Percentiles rank a stretch among this genome's conserved stretches.
phyloP scores from a whole-genome alignment of 2,888 invertebrate genomes.

The Drosophila dives region DNA sequence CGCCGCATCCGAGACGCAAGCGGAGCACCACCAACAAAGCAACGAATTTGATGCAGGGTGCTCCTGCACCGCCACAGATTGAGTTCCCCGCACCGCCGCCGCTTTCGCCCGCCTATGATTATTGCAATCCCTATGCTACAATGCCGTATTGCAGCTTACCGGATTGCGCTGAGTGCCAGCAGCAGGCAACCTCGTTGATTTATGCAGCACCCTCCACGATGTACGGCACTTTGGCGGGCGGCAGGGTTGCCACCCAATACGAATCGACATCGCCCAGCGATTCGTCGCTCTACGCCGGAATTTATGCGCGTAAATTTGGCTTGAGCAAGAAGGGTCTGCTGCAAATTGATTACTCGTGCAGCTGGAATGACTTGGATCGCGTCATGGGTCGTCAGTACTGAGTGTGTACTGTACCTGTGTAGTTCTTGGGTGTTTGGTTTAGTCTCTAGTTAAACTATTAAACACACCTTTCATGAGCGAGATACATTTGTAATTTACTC shows the following conservation, averaged over 20 bases:
- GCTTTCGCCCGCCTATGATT: slow-evolving; percentile 82
- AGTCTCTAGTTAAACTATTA: slow-evolving; percentile 58
- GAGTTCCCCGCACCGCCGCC: slow-evolving; percentile 83
- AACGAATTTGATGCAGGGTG: slow-evolving; percentile 24
- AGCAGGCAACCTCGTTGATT: slow-evolving; percentile 68
- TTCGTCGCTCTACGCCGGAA: slow-evolving; percentile 83
- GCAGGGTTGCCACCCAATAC: slow-evolving; percentile 27
- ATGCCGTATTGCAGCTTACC: slow-evolving; percentile 81
- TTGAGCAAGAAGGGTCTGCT: slow-evolving; percentile 91
- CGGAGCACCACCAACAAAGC: slow-evolving; percentile 79
- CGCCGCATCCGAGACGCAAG: slow-evolving; percentile 70
- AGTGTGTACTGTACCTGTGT: slow-evolving; percentile 15
- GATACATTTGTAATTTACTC: slow-evolving; percentile 63
- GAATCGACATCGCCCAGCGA: slow-evolving; percentile 53
- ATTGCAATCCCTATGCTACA: slow-evolving; percentile 83
- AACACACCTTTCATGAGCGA: slow-evolving; percentile 9
- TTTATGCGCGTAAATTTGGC: slow-evolving; percentile 86
- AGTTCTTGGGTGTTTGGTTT: slow-evolving; percentile 58
- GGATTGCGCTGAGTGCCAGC: slow-evolving; percentile 82
- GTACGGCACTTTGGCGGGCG: slow-evolving; percentile 62
- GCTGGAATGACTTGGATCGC: slow-evolving; percentile 92
- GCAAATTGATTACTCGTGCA: slow-evolving; percentile 93
- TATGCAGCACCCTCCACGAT: slow-evolving; percentile 77
- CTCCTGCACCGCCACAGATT: slow-evolving; percentile 78
- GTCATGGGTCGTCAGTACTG: slow-evolving; percentile 86